A percentile compares a stretch with the other conserved stretches of the same genome.
Conservation (phyloP, 2,113 vertebrate species). For the Pristiophorus japonicus region DNA sequence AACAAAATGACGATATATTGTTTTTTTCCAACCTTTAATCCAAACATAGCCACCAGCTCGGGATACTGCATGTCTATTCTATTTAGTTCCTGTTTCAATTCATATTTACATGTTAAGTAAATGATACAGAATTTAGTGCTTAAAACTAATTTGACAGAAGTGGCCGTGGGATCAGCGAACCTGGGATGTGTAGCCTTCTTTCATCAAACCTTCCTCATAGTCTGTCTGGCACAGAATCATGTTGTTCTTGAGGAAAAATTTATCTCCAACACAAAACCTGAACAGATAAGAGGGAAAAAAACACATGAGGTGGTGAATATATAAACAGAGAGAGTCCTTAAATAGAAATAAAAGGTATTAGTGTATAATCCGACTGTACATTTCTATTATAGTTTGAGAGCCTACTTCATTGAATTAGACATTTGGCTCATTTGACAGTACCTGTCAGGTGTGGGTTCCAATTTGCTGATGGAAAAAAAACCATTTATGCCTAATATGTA, state of each 20-base stretch:
- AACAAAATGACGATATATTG: slow-evolving; percentile 65
- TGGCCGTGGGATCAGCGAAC: slow-evolving; percentile 73
- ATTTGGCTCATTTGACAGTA: background rate
- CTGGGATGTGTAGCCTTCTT: slow-evolving; percentile 92
- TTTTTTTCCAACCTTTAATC: slow-evolving; percentile 58
- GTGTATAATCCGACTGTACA: background rate
- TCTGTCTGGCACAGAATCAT: slow-evolving; percentile 99
- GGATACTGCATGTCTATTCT: slow-evolving; percentile 61
- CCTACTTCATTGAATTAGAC: background rate
- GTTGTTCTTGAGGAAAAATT: slow-evolving; percentile 99
- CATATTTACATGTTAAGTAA: slow-evolving; percentile 65
- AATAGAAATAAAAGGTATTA: slow-evolving; percentile 12
- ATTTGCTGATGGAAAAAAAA: background rate
- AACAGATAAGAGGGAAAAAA: slow-evolving; percentile 45
- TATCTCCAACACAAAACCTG: slow-evolving; percentile 99
- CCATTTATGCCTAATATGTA: slow-evolving; percentile 13
- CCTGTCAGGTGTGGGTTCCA: background rate
- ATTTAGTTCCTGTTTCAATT: slow-evolving; percentile 65
- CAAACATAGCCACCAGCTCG: slow-evolving; percentile 54
- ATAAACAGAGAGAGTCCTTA: background rate
- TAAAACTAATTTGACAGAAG: slow-evolving; percentile 49
- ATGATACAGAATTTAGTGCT: slow-evolving; percentile 71
- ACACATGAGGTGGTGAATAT: background rate
- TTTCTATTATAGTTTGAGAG: slow-evolving; percentile 12
- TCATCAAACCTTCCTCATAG: slow-evolving; percentile 98